Percentiles rank a stretch among this genome's conserved stretches.
These are phyloP conservation scores for Cryptotermes secundus DNA, from an alignment of 1,140 invertebrate genomes.

Conservation along the genomic window DNA sequence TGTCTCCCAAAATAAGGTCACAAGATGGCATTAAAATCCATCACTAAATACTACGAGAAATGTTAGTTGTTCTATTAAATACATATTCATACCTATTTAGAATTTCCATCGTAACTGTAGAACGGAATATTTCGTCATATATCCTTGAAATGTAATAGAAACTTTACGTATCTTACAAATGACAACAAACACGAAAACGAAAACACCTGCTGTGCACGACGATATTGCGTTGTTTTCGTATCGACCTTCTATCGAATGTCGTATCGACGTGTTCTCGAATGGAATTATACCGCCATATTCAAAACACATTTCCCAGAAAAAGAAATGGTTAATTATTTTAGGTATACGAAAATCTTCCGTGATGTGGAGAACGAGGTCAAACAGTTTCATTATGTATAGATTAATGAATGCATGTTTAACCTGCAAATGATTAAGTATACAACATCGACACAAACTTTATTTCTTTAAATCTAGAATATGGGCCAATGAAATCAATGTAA, in stretches of 20 bases:
- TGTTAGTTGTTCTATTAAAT: background rate
- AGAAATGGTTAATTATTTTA: too few species aligned
- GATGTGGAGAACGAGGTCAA: too few species aligned
- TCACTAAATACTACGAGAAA: background rate
- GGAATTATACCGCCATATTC: background rate
- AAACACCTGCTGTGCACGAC: slow-evolving; percentile 37
- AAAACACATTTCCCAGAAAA: background rate
- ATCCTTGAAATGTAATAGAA: slow-evolving; percentile 25
- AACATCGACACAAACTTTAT: too few species aligned
- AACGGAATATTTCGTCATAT: slow-evolving; percentile 26
- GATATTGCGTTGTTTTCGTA: slow-evolving; percentile 35
- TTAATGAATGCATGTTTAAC: too few species aligned
- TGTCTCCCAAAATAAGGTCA: slow-evolving; percentile 37
- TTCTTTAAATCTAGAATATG: too few species aligned
- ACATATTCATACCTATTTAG: slow-evolving; percentile 24
- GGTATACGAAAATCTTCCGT: too few species aligned
- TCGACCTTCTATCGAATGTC: slow-evolving; percentile 22
- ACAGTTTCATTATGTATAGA: too few species aligned
- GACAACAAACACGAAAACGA: slow-evolving; percentile 38
- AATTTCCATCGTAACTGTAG: slow-evolving; percentile 19
- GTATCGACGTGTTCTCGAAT: background rate
- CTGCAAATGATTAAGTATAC: too few species aligned
- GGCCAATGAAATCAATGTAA: too few species aligned
- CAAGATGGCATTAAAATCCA: slow-evolving; percentile 38
- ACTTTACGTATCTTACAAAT: slow-evolving; percentile 28